phyloP scores from a whole-genome alignment of 1,140 invertebrate species.

The Cydia amplana region DNA sequence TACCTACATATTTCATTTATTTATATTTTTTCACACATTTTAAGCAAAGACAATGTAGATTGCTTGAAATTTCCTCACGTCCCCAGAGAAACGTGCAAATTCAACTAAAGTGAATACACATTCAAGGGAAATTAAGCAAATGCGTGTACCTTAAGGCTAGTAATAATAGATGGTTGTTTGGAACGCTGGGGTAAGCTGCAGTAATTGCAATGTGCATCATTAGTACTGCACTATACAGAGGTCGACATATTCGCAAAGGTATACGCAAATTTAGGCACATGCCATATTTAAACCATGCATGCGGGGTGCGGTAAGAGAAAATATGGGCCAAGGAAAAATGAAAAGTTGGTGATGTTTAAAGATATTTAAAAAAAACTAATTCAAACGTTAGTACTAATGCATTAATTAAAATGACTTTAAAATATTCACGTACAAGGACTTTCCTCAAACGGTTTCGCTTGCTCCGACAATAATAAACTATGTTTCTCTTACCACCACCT shows the following conservation, averaged over 20 bases:
- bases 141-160: constrained; percentile 34
- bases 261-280: neutral
- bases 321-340: too few relatives aligned
- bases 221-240: constrained; percentile 41
- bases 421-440: too few relatives aligned
- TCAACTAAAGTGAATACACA: constrained; percentile 28
- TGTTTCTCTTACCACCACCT: too few relatives aligned
- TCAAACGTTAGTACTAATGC: too few relatives aligned
- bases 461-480: too few relatives aligned
- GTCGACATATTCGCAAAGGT: constrained; percentile 8
- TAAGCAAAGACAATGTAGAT: neutral
- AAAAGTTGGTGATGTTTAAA: too few relatives aligned
- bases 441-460: too few relatives aligned
- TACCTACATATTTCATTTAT: too few relatives aligned
- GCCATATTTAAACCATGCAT: neutral
- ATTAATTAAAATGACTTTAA: too few relatives aligned
- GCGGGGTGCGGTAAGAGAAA: too few relatives aligned
- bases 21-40: too few relatives aligned
- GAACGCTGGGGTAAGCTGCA: constrained; percentile 43
- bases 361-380: too few relatives aligned
- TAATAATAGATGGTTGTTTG: constrained; percentile 51
- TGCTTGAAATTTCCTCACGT: constrained; percentile 29
- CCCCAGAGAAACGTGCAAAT: neutral
- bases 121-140: constrained; percentile 42
- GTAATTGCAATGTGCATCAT: constrained; percentile 54